Base-by-base conservation (phyloP, 1,140 invertebrate species). In the Drosophila ogumai region DNA sequence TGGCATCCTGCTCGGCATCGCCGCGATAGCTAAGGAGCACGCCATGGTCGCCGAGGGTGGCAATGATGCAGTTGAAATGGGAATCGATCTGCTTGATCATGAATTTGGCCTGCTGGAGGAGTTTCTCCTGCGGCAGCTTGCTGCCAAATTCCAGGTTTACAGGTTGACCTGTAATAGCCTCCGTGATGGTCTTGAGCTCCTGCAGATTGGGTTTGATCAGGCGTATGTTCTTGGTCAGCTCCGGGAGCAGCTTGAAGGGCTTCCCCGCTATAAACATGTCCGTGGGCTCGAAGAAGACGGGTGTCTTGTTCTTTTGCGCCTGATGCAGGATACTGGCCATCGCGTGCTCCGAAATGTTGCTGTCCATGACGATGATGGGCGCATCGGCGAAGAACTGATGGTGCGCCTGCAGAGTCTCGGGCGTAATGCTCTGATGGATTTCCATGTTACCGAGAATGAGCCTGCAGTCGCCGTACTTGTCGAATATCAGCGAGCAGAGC, bases 371-470 rank as follows among this genome's bases (percentile, higher is more conserved):
- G 31, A 98, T 94, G 12, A 98, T 84, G 6, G 96, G 94, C 1
- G 96, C 94, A 19, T 93, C 90, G 59, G 94, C 91, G 17, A 97
- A 92, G 3, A 94, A 71, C 7, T 94, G 69, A 25, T 94, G 90
- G 65, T 95, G 93, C 58, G 92, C 82, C 52, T 93, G 75, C 3
- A 96, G 93, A 65, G 95, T 93, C 60, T 95, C 90, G 6, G 94
- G 92, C 9, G 95, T 94, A 46, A 99, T 96, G 58, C 93, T 86
- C n/a, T 94, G 82, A 86, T 98, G 96, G 55, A 97, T 94, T 25
- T 94, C 94, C 96, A 98, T 97, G 87, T 98, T 97, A 1, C 97
- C 97, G 38, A 98, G 93, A 0, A 96, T 95, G 49, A 97, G 94
- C 47, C 94, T 93, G 79, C 97, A 97, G 79, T 98, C 96, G 1